These are phyloP conservation scores for Dendrocincla tyrannina DNA, from an alignment of 2,797 vertebrate genomes.

Conservation along the genomic window DNA sequence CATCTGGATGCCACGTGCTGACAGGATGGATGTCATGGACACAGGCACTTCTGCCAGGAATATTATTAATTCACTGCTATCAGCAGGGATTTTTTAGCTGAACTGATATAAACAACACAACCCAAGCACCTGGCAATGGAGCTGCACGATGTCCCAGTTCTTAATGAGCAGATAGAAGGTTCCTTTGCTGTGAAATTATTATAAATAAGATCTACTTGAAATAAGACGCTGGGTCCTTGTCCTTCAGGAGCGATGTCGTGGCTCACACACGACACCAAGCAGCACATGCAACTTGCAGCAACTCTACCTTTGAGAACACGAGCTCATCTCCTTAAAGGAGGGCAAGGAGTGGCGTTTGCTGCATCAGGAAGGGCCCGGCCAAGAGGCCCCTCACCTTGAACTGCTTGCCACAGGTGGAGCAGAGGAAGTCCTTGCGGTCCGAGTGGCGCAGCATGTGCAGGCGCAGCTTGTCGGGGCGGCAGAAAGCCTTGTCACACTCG, in stretches of 20 bases:
- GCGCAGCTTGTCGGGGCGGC: conserved; percentile 94
- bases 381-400: conserved; percentile 85
- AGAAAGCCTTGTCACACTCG: conserved; percentile 97
- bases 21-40: not conserved
- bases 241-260: not conserved
- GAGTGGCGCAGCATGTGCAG: conserved; percentile 97
- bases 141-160: not conserved
- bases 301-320: not conserved
- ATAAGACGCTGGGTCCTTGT: not conserved
- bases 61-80: not conserved
- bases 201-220: not conserved
- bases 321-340: not conserved
- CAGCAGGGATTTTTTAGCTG: not conserved
- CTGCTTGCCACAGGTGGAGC: conserved; percentile 97
- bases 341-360: not conserved
- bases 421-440: conserved; percentile 96
- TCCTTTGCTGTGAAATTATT: not conserved
- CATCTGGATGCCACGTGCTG: not conserved
- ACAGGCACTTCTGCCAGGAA: not conserved
- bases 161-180: not conserved
- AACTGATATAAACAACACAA: not conserved
- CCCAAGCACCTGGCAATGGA: not conserved
- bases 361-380: not conserved
- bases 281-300: not conserved
- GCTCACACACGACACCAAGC: not conserved